Evolutionary conservation across 2,888 invertebrate species (phyloP).

Genomic region (Ctenicera cuprea): DNA sequence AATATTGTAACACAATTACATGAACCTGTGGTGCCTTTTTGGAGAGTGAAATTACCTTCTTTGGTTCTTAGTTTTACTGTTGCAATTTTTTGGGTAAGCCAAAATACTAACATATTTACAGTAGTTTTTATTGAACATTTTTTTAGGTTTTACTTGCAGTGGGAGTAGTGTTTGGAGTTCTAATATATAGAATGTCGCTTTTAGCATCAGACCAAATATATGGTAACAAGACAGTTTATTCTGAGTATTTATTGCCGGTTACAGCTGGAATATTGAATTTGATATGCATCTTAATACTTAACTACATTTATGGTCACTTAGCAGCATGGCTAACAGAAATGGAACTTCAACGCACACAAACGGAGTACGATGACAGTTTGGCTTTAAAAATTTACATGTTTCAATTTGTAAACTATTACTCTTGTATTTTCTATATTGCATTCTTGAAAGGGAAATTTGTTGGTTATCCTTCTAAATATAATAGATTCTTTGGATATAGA

Average conservation of each 20-base stretch:
- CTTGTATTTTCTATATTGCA: slow-evolving; percentile 90
- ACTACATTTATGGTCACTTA: slow-evolving; percentile 79
- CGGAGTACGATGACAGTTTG: slow-evolving; percentile 90
- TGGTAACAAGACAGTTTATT: slow-evolving; percentile 74
- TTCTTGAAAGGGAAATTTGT: slow-evolving; percentile 87
- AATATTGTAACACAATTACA: slow-evolving; percentile 76
- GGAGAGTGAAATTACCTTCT: slow-evolving; percentile 83
- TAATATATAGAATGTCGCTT: slow-evolving; percentile 84
- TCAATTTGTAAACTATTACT: slow-evolving; percentile 93
- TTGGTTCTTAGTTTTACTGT: slow-evolving; percentile 82
- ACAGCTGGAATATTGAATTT: slow-evolving; percentile 88
- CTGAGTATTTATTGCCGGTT: slow-evolving; percentile 81
- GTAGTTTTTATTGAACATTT: neutral
- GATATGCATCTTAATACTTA: slow-evolving; percentile 84
- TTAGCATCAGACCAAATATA: slow-evolving; percentile 77
- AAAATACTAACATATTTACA: slow-evolving; percentile 8
- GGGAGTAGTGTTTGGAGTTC: slow-evolving; percentile 84
- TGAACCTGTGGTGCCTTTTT: slow-evolving; percentile 86
- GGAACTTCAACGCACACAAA: slow-evolving; percentile 87
- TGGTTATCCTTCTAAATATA: slow-evolving; percentile 86
- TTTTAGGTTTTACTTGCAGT: slow-evolving; percentile 80
- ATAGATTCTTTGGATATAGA: slow-evolving; percentile 80
- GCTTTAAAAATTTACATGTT: slow-evolving; percentile 91
- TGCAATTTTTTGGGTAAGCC: slow-evolving; percentile 76
- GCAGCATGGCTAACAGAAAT: slow-evolving; percentile 83